Conservation (phyloP, 64 coral and sea anemone genomes). For the Montipora cactus region DNA sequence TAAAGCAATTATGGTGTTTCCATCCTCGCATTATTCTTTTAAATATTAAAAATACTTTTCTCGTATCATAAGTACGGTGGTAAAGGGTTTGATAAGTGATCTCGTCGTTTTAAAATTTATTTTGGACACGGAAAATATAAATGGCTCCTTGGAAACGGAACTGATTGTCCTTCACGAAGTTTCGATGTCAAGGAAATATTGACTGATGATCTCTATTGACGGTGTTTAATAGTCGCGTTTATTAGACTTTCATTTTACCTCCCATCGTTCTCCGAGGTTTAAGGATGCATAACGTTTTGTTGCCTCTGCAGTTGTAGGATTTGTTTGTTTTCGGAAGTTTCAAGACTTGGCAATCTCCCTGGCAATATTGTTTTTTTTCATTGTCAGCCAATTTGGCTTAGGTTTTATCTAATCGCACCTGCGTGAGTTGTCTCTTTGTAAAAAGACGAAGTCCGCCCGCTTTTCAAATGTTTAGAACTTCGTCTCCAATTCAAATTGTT, state of each 20-base stretch:
- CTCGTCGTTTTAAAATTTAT: neutral
- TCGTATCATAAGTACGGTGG: neutral
- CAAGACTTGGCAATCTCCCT: neutral
- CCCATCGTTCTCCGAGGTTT: neutral
- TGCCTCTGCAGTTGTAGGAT: neutral
- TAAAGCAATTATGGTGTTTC: constrained; percentile 6
- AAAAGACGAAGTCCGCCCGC: neutral
- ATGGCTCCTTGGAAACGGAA: neutral
- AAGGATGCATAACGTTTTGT: neutral
- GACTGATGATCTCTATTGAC: neutral
- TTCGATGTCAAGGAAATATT: constrained; percentile 4
- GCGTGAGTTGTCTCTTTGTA: neutral
- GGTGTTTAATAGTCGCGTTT: neutral
- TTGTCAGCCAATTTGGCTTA: neutral
- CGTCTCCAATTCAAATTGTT: no score
- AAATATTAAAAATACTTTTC: neutral
- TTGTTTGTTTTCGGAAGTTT: constrained; percentile 13
- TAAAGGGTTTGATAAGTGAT: neutral
- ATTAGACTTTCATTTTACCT: neutral
- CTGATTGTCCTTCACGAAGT: neutral
- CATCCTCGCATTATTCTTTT: constrained; percentile 39
- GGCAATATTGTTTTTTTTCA: neutral
- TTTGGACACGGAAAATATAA: neutral
- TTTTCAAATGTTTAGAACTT: neutral
- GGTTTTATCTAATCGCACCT: neutral